A percentile compares a stretch with the other conserved stretches of the same genome.
phyloP scores from a whole-genome alignment of 2,797 vertebrate species.

The Thaleichthys pacificus region DNA sequence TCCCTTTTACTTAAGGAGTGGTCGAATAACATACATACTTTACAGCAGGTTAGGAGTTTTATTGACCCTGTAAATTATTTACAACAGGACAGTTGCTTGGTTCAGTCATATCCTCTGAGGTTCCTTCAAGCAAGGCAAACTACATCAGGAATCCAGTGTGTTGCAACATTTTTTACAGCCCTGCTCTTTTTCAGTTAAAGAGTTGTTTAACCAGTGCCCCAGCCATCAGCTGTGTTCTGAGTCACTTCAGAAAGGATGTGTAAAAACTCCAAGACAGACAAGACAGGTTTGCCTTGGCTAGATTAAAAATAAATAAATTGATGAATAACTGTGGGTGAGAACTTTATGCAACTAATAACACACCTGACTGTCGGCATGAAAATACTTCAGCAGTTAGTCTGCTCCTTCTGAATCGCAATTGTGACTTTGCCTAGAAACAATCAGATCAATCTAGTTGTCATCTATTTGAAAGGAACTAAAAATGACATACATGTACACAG shows the following conservation, averaged over 20 bases:
- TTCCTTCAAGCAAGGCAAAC: slow-evolving; percentile 23
- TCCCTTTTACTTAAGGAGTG: slow-evolving; percentile 30
- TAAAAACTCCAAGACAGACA: slow-evolving; percentile 27
- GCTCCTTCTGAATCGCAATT: not conserved
- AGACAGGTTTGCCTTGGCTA: slow-evolving; percentile 32
- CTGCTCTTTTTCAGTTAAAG: slow-evolving; percentile 39
- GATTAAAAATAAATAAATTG: not conserved
- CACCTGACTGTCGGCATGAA: not conserved
- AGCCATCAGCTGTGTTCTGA: slow-evolving; percentile 11
- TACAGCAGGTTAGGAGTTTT: slow-evolving; percentile 35
- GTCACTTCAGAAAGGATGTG: slow-evolving; percentile 17
- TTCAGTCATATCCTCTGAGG: slow-evolving; percentile 33
- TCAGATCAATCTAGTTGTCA: slow-evolving; percentile 1
- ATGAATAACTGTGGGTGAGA: not conserved
- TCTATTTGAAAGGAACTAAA: not conserved
- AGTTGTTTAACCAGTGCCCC: slow-evolving; percentile 40
- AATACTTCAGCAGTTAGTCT: not conserved
- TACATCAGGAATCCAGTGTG: slow-evolving; percentile 53
- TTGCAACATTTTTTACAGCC: slow-evolving; percentile 43
- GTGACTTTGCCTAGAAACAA: not conserved
- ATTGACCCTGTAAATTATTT: slow-evolving; percentile 40
- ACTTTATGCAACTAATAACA: not conserved
- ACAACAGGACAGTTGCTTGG: slow-evolving; percentile 2
- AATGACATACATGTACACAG: slow-evolving; percentile 16
- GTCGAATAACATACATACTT: slow-evolving; percentile 43